A percentile compares a stretch with the other conserved stretches of the same genome.
These are phyloP conservation scores for Leptonema lineaticorne DNA, from an alignment of 1,140 invertebrate genomes.

Conservation along the genomic window DNA sequence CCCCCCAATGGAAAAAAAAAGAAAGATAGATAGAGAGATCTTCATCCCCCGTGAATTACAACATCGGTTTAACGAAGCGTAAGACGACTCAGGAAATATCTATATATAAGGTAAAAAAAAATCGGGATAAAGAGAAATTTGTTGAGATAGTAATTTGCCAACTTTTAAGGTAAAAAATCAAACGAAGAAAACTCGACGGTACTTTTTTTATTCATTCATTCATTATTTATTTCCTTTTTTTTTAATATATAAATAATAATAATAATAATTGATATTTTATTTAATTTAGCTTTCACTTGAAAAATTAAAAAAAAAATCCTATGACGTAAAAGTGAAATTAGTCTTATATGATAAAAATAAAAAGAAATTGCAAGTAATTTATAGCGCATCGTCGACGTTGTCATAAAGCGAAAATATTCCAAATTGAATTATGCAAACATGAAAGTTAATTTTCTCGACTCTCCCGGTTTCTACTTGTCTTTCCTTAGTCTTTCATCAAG, in stretches of 20 bases:
- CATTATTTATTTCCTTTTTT: not conserved
- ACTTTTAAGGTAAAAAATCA: too few relatives aligned
- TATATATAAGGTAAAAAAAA: not conserved
- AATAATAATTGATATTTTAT: not conserved
- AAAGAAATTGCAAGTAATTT: too few relatives aligned
- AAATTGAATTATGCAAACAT: too few relatives aligned
- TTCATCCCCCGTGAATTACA: constrained; percentile 17
- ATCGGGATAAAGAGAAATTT: not conserved
- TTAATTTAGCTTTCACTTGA: not conserved
- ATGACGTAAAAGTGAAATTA: too few relatives aligned
- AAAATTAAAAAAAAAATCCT: too few relatives aligned
- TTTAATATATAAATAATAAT: not conserved
- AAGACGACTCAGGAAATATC: not conserved
- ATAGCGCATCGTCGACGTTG: too few relatives aligned
- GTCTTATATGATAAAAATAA: too few relatives aligned
- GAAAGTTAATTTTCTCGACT: too few relatives aligned
- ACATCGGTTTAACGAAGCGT: constrained; percentile 18
- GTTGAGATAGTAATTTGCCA: not conserved
- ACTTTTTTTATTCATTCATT: not conserved
- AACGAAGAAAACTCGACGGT: too few relatives aligned
- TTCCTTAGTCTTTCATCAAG: too few relatives aligned
- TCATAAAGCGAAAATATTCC: too few relatives aligned
- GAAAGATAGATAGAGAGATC: not conserved
- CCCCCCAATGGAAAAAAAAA: not conserved
- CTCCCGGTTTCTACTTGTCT: too few relatives aligned